Evolutionary conservation across 2,113 vertebrate species (phyloP).

Genomic region (Engystomops pustulosus): DNA sequence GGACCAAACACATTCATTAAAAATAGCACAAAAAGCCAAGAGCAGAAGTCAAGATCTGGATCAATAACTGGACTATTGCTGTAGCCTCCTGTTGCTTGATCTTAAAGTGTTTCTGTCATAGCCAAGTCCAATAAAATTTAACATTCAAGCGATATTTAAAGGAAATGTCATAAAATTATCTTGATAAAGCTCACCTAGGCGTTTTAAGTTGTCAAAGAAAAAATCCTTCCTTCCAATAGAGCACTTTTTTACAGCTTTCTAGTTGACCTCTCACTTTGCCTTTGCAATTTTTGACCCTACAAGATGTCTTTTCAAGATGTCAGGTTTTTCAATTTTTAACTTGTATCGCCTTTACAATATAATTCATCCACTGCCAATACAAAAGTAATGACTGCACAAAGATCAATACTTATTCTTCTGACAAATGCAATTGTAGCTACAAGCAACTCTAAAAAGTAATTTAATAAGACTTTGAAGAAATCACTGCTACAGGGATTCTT

Average conservation of each 20-base stretch:
- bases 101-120: too few species aligned
- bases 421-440: constrained; percentile 36
- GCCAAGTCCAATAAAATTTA: too few species aligned
- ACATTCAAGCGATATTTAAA: not conserved
- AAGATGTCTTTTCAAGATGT: not conserved
- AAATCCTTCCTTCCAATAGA: not conserved
- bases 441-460: constrained; percentile 15
- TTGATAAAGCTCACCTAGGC: not conserved
- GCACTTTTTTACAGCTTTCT: not conserved
- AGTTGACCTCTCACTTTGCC: not conserved
- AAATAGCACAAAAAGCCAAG: too few species aligned
- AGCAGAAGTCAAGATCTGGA: too few species aligned
- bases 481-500: not conserved
- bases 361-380: constrained; percentile 20
- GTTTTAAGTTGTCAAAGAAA: not conserved
- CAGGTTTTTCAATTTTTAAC: not conserved
- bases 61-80: too few species aligned
- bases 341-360: not conserved
- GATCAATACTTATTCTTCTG: constrained; percentile 33
- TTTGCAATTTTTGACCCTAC: not conserved
- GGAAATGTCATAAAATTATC: not conserved
- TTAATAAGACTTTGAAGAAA: constrained; percentile 37
- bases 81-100: too few species aligned
- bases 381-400: constrained; percentile 27
- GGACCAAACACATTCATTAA: too few species aligned